Evolutionary conservation across 1,140 invertebrate species (phyloP), one percentile per base, ranked within the genome.

Genomic region (Scaptomyza pallida): DNA sequence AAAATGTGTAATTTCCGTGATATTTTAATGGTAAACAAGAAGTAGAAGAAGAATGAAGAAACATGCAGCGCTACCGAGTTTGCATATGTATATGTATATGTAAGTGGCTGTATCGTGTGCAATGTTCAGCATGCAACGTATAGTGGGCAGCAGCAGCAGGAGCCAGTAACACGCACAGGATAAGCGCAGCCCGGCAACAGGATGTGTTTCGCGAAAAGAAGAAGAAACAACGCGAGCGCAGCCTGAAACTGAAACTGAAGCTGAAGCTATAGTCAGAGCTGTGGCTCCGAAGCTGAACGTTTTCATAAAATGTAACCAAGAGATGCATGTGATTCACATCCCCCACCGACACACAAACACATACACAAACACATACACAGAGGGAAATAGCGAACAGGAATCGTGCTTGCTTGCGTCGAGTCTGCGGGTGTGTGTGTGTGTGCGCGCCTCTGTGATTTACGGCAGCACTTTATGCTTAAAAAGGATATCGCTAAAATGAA

Each of bases 401-500:
- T 62, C 62, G 73, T 59, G 69, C 71, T 73, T 60, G 54, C 74
- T 61, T 63, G 50, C 57, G 47, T 60, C 65, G 47, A 33, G 59
- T 74, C 54, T 56, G 47, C 48, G 67, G 41, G 74, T 67, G 44
- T 40, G 35, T 59, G 30, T 56, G 61, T 60, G 56, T 69, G 57
- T 57, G 74, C 67, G 64, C 78, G 82, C 50, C 64, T 82, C 82
- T 88, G 82, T 88, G 82, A 88, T 88, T 88, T 88, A 88, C 82
- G 82, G 83, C 82, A 88, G 82, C 82, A 88, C 82, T 88, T 88
- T 89, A 89, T 88, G 82, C 82, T 88, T 88, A 88, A 89, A 88
- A 88, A 88, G 83, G 82, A 88, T 88, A 88, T 88, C 83, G 83
- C 82, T 89, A 88, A 88, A 88, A 88, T 88, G 83, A 88, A 88